A percentile compares a stretch with the other conserved stretches of the same genome.
phyloP scores from a whole-genome alignment of 2,888 invertebrate genomes.

The Cenopis cana region DNA sequence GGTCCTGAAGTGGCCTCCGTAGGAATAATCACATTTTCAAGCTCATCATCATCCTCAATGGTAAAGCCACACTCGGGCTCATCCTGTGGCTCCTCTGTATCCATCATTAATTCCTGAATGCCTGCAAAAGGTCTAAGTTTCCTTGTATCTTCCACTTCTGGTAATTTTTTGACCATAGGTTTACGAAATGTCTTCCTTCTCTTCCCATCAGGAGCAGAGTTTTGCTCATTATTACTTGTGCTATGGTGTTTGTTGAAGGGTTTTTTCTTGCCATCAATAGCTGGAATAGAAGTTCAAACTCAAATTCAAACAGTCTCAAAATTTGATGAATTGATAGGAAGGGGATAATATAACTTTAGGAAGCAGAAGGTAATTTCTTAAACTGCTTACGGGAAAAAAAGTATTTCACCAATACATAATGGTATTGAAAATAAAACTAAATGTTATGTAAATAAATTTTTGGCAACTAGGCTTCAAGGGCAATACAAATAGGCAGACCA shows the following conservation, averaged over 20 bases:
- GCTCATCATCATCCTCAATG: conserved; percentile 73
- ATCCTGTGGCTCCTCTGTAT: conserved; percentile 54
- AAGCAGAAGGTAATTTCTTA: neutral
- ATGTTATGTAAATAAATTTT: too few relatives aligned
- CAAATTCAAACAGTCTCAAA: neutral
- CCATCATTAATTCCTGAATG: conserved; percentile 66
- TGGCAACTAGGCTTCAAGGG: too few relatives aligned
- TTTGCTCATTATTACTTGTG: neutral
- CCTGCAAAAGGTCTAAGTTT: conserved; percentile 80
- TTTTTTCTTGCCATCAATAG: conserved; percentile 28
- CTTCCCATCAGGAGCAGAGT: conserved; percentile 9
- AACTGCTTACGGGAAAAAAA: neutral
- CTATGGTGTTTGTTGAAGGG: conserved; percentile 21
- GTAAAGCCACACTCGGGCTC: conserved; percentile 52
- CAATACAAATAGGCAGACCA: too few relatives aligned
- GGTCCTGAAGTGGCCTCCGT: conserved; percentile 43
- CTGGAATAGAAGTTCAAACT: conserved; percentile 15
- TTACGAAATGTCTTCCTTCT: conserved; percentile 45
- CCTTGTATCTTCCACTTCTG: conserved; percentile 55
- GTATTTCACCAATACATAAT: neutral
- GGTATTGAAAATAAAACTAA: too few relatives aligned
- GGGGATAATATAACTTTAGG: neutral
- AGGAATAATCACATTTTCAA: conserved; percentile 28
- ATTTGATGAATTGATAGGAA: neutral
- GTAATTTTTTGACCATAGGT: conserved; percentile 53